Evolutionary conservation across 2,797 vertebrate species (phyloP), one percentile per base, ranked within the genome.

Genomic region (Lepus townsendii): DNA sequence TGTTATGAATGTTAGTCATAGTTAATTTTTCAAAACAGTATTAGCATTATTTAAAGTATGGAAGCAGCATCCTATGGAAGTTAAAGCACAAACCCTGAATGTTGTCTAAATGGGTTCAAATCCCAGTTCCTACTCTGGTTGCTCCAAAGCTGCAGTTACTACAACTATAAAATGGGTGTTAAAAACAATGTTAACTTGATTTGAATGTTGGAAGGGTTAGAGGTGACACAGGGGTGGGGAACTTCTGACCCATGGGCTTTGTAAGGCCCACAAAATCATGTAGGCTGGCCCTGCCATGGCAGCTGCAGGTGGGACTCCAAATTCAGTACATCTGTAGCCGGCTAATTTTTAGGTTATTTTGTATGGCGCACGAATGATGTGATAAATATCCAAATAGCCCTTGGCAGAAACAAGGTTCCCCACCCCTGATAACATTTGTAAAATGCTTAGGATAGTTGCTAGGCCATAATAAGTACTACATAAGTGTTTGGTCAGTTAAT

Each of bases 401-500:
- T 47, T 47, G 42, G 7, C 42, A 47, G 42, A 8, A 8, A 47
- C 42, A 47, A 42, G 38, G 38, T 7, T 42, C 38, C 38, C 38
- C 38, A 42, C 38, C 42, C 42, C 42, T 1, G 42, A 9, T 47
- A 47, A 47, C 8, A 47, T 47, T 47, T 73, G 2, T 22, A 26
- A 71, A 66, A 7, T 65, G 12, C 63, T 83, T 86, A 68, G 69
- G 57, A 50, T 50, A 78, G 42, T 57, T 62, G 65, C 17, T 86
- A 78, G 50, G 17, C 27, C 17, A 50, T 66, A 82, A 62, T 87
- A 57, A 88, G 52, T 35, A 12, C n/a, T 32, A 1, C 17, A 20
- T 75, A 60, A 32, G 3, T 73, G 11, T 92, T 75, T 89, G 42
- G 35, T 42, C 84, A 38, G 32, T 86, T 95, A 77, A 68, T 89